phyloP scores from a whole-genome alignment of 2,113 vertebrate genomes.

The Rhodinocichla rosea region DNA sequence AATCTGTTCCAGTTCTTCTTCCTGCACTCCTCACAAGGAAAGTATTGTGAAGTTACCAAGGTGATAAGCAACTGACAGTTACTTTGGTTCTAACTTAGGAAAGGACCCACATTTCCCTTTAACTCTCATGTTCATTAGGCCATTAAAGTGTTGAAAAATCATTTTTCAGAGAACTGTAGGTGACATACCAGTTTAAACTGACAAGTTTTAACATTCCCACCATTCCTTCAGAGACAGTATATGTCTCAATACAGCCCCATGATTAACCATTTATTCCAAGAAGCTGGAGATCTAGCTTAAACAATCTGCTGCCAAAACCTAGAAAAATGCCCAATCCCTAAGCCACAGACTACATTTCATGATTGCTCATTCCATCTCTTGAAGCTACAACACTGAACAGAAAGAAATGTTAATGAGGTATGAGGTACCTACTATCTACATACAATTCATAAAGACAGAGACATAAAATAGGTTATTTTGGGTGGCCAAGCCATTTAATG shows the following conservation, averaged over 20 bases:
- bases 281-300: neutral
- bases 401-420: neutral
- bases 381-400: neutral
- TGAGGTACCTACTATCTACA: neutral
- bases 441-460: neutral
- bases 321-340: neutral
- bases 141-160: neutral
- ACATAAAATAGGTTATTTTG: neutral
- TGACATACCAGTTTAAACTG: neutral
- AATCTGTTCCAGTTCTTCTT: slow-evolving; percentile 37
- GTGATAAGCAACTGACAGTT: neutral
- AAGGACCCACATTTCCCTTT: neutral
- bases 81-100: neutral
- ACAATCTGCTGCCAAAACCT: neutral
- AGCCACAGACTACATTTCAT: neutral
- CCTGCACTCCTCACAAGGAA: neutral
- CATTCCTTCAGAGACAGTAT: neutral
- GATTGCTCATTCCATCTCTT: neutral
- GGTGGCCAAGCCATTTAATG: neutral
- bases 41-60: neutral
- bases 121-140: neutral
- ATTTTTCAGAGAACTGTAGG: neutral
- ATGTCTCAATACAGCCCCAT: neutral
- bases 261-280: neutral
- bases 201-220: neutral